Percentiles rank a stretch among this genome's conserved stretches.
Conservation (phyloP, 2,113 vertebrate genomes). For the Albula glossodonta region DNA sequence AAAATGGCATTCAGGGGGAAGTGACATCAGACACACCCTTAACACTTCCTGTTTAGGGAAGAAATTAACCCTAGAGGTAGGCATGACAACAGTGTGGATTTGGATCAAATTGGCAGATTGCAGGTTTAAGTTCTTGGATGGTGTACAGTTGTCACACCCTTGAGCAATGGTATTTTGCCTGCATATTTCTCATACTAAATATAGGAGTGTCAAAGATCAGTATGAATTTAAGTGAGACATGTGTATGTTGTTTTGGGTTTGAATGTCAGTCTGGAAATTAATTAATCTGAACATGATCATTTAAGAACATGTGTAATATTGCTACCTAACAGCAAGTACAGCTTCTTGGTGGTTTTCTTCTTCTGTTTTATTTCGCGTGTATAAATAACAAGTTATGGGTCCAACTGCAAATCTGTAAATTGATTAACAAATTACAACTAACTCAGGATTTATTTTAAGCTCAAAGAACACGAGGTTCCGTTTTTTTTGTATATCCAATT, state of each 20-base stretch:
- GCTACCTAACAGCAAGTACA: background rate
- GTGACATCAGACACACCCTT: background rate
- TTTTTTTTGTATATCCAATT: background rate
- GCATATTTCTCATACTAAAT: background rate
- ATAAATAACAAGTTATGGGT: background rate
- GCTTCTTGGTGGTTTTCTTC: background rate
- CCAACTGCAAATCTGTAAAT: background rate
- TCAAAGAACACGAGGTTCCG: background rate
- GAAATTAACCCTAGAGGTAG: background rate
- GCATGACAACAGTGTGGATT: background rate
- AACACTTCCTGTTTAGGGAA: background rate
- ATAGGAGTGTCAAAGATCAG: background rate
- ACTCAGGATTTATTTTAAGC: background rate
- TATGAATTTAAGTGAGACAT: too few relatives aligned
- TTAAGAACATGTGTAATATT: background rate
- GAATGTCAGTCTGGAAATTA: background rate
- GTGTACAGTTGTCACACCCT: background rate
- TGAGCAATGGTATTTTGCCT: background rate
- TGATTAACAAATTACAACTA: background rate
- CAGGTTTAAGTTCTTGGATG: background rate
- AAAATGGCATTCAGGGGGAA: background rate
- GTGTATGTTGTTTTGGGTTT: background rate
- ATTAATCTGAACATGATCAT: too few relatives aligned
- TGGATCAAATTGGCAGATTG: background rate
- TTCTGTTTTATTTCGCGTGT: background rate